These are phyloP conservation scores for Cryptocheilus praepositus DNA, from an alignment of 2,888 invertebrate genomes.

Conservation along the genomic window DNA sequence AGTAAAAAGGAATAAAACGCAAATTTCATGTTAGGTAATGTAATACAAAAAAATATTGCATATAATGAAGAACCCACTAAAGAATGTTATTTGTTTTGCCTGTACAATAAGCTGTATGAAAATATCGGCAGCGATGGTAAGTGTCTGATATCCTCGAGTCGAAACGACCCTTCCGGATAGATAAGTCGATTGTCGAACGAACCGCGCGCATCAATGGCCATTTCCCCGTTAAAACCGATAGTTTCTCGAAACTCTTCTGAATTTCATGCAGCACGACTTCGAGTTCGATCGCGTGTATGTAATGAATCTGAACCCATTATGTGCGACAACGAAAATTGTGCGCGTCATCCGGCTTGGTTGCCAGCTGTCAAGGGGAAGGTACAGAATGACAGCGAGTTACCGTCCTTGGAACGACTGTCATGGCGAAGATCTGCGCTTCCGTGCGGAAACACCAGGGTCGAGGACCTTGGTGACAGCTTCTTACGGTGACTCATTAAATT, in stretches of 20 bases:
- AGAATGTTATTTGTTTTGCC: background rate
- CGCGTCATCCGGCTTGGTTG: slow-evolving; percentile 48
- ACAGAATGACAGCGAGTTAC: slow-evolving; percentile 41
- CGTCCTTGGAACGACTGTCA: slow-evolving; percentile 20
- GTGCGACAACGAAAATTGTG: slow-evolving; percentile 46
- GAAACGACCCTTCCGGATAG: slow-evolving; percentile 40
- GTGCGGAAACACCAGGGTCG: slow-evolving; percentile 5
- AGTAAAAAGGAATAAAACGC: too few species aligned
- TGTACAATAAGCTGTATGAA: slow-evolving; percentile 16
- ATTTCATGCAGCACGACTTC: slow-evolving; percentile 41
- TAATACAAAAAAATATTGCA: background rate
- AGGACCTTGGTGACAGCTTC: slow-evolving; percentile 5
- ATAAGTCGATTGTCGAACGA: slow-evolving; percentile 18
- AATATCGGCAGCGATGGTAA: slow-evolving; percentile 33
- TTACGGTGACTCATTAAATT: too few species aligned
- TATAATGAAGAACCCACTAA: background rate
- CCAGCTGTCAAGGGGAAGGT: slow-evolving; percentile 46
- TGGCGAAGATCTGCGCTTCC: slow-evolving; percentile 10
- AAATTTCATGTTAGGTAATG: too few species aligned
- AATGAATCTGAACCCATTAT: slow-evolving; percentile 62
- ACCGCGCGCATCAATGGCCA: slow-evolving; percentile 32
- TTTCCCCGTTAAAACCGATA: slow-evolving; percentile 29
- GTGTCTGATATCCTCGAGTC: slow-evolving; percentile 38
- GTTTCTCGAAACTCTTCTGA: slow-evolving; percentile 17
- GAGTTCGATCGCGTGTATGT: slow-evolving; percentile 62